Evolutionary conservation across 2,797 vertebrate genomes (phyloP), one percentile per base, ranked within the genome.

Genomic region (Hybognathus amarus): DNA sequence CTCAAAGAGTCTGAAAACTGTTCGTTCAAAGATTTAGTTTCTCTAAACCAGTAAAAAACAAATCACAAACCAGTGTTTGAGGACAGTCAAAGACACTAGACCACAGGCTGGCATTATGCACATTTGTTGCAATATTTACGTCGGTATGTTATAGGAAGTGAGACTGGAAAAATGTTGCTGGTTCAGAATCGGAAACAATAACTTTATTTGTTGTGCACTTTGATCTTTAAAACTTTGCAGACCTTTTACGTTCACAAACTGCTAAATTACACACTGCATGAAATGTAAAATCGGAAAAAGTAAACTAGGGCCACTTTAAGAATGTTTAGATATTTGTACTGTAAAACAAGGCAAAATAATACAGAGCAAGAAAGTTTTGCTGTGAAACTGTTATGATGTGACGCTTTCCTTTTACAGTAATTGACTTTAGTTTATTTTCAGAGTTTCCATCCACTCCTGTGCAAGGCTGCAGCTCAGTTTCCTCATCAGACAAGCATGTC

Each of bases 401-500:
- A 50, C 27, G n/a, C 33, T 64, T 36, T 52, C 2, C 22, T 38
- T 67, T 11, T 22, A 52, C 2, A 5, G 18, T 64, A 15, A 56
- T 68, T 74, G 6, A 15, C 22, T 8, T 18, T 2, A 9, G 47
- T 71, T 50, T 0, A 5, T 63, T 52, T 27, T 30, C 74, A 96
- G 94, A 90, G 91, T 0, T 92, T 94, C 74, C 90, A 93, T 50
- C 92, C 94, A 11, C 87, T 93, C 69, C 87, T 95, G 86, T 90
- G 92, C 90, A 94, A 86, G 54, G 91, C 92, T 69, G 94, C 94
- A 77, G 88, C 91, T 17, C 78, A 36, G 22, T 85, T 80, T 66
- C 83, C 89, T 56, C 78, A 76, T 33, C 87, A 93, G 85, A 89
- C 83, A 38, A 85, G 87, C 1, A 90, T 95, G 90, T 94, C 94